Conservation (phyloP, 1,140 invertebrate species). For the Dendroctonus ponderosae region DNA sequence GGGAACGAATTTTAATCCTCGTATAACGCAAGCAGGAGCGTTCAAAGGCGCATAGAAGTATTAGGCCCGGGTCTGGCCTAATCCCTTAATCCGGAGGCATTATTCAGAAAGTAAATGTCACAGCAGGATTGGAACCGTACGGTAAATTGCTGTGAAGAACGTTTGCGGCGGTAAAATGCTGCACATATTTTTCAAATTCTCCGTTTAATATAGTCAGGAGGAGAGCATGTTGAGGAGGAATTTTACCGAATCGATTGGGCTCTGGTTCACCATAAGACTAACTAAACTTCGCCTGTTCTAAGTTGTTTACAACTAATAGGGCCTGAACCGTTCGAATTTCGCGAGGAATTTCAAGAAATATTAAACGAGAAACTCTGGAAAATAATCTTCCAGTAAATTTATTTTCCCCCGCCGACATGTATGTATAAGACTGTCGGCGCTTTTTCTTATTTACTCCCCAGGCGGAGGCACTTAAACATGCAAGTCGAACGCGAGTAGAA, state of each 20-base stretch:
- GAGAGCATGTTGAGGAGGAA: no score
- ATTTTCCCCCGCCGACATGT: not conserved
- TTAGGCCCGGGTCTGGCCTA: constrained; percentile 13
- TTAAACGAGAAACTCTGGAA: not conserved
- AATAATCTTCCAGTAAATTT: constrained; percentile 3
- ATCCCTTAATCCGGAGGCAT: constrained; percentile 22
- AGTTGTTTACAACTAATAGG: no score
- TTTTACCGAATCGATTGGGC: no score
- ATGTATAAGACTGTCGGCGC: not conserved
- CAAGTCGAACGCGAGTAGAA: constrained; percentile 10
- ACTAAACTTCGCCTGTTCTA: no score
- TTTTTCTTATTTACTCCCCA: constrained; percentile 24
- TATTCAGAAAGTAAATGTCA: constrained; percentile 31
- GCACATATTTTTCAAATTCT: no score
- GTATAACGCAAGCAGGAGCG: constrained; percentile 1
- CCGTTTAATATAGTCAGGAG: no score
- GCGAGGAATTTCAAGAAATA: not conserved
- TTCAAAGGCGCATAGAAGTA: constrained; percentile 14
- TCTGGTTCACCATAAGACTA: no score
- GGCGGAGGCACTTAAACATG: constrained; percentile 18
- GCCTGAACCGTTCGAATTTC: no score
- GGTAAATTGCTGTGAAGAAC: constrained; percentile 24
- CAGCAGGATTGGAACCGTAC: constrained; percentile 19
- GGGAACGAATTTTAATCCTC: not conserved
- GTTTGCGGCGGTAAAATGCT: constrained; percentile 16